phyloP scores from a whole-genome alignment of 2,888 invertebrate species.

The Hyposoter dolosus region DNA sequence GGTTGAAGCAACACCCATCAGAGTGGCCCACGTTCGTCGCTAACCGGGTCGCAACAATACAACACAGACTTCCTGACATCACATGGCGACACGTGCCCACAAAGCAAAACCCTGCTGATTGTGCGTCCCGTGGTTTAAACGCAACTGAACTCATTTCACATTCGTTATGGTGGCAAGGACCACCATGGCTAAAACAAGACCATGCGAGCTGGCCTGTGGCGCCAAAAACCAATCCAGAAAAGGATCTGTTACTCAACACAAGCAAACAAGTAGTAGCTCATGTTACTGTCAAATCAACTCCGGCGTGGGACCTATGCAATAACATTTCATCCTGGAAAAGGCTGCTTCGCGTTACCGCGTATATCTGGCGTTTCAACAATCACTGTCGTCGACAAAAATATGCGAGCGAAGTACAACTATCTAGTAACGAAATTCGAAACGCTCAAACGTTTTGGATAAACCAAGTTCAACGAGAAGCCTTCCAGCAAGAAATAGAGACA shows the following conservation, averaged over 20 bases:
- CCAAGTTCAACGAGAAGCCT: neutral
- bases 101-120: conserved; percentile 76
- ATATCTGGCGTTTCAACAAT: conserved; percentile 25
- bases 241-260: too few species aligned
- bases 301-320: neutral
- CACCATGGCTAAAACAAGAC: conserved; percentile 62
- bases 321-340: conserved; percentile 56
- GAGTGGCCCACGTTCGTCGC: conserved; percentile 70
- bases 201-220: too few species aligned
- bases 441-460: conserved; percentile 42
- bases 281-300: too few species aligned
- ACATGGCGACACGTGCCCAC: conserved; percentile 75
- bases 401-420: neutral
- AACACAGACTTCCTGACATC: conserved; percentile 64
- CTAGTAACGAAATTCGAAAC: conserved; percentile 24
- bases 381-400: conserved; percentile 63
- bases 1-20: conserved; percentile 70
- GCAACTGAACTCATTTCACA: conserved; percentile 62
- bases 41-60: conserved; percentile 76
- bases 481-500: neutral
- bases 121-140: conserved; percentile 74
- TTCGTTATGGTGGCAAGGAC: conserved; percentile 70
- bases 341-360: too few species aligned
- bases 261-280: too few species aligned
- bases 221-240: too few species aligned